Base-by-base conservation (phyloP, 2,113 vertebrate species). In the Beaufortia kweichowensis region DNA sequence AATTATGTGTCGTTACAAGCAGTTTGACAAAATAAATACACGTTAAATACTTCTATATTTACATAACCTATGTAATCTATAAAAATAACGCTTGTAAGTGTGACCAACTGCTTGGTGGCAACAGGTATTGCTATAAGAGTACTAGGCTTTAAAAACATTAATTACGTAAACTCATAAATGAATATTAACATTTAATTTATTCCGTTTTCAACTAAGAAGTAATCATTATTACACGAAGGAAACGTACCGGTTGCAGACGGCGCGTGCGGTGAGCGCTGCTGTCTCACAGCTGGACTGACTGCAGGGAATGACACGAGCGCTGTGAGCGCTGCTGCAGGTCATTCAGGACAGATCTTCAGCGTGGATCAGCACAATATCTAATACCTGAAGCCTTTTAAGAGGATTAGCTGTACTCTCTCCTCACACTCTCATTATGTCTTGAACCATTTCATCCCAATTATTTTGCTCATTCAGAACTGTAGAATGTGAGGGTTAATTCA, bases 311-410 rank as follows among this genome's bases (percentile, higher is more conserved):
- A 76, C 76, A 43, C 80, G 68, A 82, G 81, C 77, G 76, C 68
- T 77, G 76, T 70, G 77, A 60, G 59, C 86, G 85, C 48, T 68
- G 68, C 62, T 55, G 60, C 82, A 85, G 92, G 91, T 93, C 89
- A 91, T 90, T 85, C 90, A 85, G 85, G 89, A 88, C 91, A 90
- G 83, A 83, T 83, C 91, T 90, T 90, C 89, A 93, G 93, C 91
- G 91, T 87, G 90, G 90, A 92, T 93, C 90, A 91, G 81, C 88
- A 90, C 95, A 95, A 96, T 93, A 91, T 90, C 87, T 95, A 96
- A 96, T 93, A 93, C 93, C 91, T 82, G 71, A 90, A 91, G 91
- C 77, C 87, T 86, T 84, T 86, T 96, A 97, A 98, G 95, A 92
- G 92, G 96, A 94, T 98, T 96, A 92, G 70, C 62, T 83, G 69